These are phyloP conservation scores for Geococcyx californianus DNA, from an alignment of 2,113 vertebrate genomes.

Conservation along the genomic window DNA sequence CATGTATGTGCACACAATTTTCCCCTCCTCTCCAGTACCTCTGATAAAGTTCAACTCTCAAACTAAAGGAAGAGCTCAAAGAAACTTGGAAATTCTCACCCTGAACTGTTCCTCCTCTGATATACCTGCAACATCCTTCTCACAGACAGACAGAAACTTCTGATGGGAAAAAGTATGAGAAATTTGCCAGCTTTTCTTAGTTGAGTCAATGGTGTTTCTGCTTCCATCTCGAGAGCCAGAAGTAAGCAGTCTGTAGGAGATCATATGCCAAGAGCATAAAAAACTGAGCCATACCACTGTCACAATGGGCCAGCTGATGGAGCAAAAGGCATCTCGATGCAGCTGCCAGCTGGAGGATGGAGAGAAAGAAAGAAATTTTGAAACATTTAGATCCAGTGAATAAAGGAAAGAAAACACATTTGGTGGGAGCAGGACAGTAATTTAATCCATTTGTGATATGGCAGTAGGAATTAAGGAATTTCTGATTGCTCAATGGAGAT, in stretches of 20 bases:
- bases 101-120: neutral
- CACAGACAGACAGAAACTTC: neutral
- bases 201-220: neutral
- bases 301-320: neutral
- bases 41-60: neutral
- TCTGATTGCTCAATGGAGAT: neutral
- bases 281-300: neutral
- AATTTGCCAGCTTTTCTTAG: neutral
- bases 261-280: neutral
- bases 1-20: rapidly evolving
- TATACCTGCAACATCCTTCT: neutral
- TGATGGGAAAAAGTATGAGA: neutral
- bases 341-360: neutral
- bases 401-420: neutral
- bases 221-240: neutral
- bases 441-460: neutral
- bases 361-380: neutral
- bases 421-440: neutral
- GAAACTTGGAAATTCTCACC: neutral
- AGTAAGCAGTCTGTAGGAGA: neutral
- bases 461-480: neutral
- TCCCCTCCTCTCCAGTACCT: neutral
- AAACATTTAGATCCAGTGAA: neutral
- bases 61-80: neutral
- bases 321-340: neutral